Evolutionary conservation across 2,888 invertebrate genomes (phyloP).

Genomic region (Cremastobaeus sp.): DNA sequence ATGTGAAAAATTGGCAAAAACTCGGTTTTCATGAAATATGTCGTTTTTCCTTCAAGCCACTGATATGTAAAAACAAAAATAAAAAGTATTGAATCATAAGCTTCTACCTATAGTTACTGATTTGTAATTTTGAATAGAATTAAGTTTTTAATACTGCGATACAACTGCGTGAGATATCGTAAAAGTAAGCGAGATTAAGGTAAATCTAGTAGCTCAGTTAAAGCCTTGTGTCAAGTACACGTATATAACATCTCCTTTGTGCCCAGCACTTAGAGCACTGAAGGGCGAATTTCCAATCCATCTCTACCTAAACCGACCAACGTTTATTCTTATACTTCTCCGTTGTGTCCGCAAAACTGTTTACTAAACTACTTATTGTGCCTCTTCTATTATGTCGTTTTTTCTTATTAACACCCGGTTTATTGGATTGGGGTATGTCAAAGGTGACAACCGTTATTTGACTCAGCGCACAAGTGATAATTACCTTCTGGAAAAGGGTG

Average conservation of each 20-base stretch:
- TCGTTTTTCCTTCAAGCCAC: too few relatives aligned
- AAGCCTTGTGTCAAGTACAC: conserved; percentile 49
- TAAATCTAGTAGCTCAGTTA: conserved; percentile 53
- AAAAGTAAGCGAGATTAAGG: conserved; percentile 47
- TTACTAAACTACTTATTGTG: conserved; percentile 38
- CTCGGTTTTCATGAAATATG: too few relatives aligned
- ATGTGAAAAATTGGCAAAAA: too few relatives aligned
- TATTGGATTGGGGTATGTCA: too few relatives aligned
- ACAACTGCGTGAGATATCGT: conserved; percentile 17
- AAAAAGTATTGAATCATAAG: too few relatives aligned
- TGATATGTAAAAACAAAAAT: too few relatives aligned
- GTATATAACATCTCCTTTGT: conserved; percentile 51
- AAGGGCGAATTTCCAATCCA: conserved; percentile 49
- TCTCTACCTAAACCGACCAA: conserved; percentile 37
- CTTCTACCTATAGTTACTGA: too few relatives aligned
- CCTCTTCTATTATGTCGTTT: conserved; percentile 13
- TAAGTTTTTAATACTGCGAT: too few relatives aligned
- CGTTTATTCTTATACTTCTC: conserved; percentile 46
- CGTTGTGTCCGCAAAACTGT: conserved; percentile 33
- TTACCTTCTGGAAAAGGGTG: too few relatives aligned
- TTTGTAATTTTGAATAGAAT: too few relatives aligned
- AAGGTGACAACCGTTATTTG: too few relatives aligned
- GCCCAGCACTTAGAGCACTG: conserved; percentile 38
- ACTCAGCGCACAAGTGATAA: too few relatives aligned
- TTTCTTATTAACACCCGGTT: conserved; percentile 25